Conservation (phyloP, 2,888 invertebrate genomes). For the Drosophila longiperda region DNA sequence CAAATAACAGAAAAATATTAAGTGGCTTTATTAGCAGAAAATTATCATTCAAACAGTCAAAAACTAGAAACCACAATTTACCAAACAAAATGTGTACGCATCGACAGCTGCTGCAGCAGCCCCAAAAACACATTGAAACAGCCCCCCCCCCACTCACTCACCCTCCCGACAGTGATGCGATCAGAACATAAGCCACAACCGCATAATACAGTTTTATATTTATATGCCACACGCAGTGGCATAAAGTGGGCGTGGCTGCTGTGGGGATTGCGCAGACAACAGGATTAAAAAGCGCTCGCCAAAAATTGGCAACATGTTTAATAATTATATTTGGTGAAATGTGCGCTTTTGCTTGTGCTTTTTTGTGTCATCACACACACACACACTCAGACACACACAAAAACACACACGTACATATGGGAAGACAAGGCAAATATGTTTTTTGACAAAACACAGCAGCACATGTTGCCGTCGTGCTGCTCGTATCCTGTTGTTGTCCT, state of each 20-base stretch:
- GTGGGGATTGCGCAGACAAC: slow-evolving; percentile 70
- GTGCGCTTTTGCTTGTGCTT: slow-evolving; percentile 72
- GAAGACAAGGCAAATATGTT: slow-evolving; percentile 76
- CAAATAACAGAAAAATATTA: slow-evolving; percentile 7
- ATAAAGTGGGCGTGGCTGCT: slow-evolving; percentile 38
- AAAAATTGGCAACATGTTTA: slow-evolving; percentile 80
- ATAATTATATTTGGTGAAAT: slow-evolving; percentile 80
- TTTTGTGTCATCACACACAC: slow-evolving; percentile 48
- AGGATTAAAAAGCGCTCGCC: slow-evolving; percentile 78
- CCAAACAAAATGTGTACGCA: slow-evolving; percentile 9
- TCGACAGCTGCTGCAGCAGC: slow-evolving; percentile 8
- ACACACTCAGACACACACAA: neutral
- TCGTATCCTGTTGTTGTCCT: slow-evolving; percentile 18
- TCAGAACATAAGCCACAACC: slow-evolving; percentile 76
- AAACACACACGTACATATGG: slow-evolving; percentile 14
- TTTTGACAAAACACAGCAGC: slow-evolving; percentile 76
- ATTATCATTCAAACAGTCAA: slow-evolving; percentile 6
- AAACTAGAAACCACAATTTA: slow-evolving; percentile 27
- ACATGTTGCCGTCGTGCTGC: slow-evolving; percentile 66
- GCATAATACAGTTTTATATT: slow-evolving; percentile 78
- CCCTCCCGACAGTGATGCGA: slow-evolving; percentile 42
- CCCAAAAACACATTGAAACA: neutral
- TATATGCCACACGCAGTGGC: slow-evolving; percentile 44
- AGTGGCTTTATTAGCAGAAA: slow-evolving; percentile 12
- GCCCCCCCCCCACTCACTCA: too few relatives aligned